Conservation (phyloP, 2,113 vertebrate species). For the Vombatus ursinus region DNA sequence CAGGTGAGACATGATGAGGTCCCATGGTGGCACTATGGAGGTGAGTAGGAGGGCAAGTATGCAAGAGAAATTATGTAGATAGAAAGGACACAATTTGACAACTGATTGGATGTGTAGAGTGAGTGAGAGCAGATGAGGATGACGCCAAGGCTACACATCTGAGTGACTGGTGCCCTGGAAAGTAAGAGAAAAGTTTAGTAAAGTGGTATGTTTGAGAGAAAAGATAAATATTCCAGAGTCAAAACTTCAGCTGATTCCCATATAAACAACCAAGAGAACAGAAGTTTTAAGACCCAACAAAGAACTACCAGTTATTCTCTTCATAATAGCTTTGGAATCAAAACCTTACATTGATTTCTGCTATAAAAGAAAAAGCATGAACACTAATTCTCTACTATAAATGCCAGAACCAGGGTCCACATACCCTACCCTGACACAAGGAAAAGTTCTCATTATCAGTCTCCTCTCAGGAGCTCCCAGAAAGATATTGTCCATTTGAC, state of each 20-base stretch:
- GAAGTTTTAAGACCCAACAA: neutral
- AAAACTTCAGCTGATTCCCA: neutral
- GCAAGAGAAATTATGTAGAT: too few relatives aligned
- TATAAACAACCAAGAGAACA: neutral
- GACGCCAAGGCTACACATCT: neutral
- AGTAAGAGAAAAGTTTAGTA: neutral
- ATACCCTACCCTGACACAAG: conserved; percentile 9
- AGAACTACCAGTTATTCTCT: conserved; percentile 11
- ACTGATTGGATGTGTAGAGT: too few relatives aligned
- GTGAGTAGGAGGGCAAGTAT: too few relatives aligned
- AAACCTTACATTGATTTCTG: conserved; percentile 25
- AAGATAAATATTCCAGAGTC: neutral
- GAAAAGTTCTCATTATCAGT: neutral
- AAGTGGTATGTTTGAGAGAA: neutral
- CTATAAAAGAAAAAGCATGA: conserved; percentile 22
- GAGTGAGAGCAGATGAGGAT: neutral
- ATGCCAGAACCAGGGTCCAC: conserved; percentile 11
- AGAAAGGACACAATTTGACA: too few relatives aligned
- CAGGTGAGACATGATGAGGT: too few relatives aligned
- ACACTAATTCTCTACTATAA: neutral
- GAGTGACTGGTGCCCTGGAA: neutral
- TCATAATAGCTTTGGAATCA: neutral
- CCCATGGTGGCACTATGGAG: too few relatives aligned
- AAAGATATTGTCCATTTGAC: neutral
- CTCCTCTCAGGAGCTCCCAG: neutral